phyloP scores from a whole-genome alignment of 37 sponge, comb jelly and placozoan genomes.

The Theonella swinhoei region DNA sequence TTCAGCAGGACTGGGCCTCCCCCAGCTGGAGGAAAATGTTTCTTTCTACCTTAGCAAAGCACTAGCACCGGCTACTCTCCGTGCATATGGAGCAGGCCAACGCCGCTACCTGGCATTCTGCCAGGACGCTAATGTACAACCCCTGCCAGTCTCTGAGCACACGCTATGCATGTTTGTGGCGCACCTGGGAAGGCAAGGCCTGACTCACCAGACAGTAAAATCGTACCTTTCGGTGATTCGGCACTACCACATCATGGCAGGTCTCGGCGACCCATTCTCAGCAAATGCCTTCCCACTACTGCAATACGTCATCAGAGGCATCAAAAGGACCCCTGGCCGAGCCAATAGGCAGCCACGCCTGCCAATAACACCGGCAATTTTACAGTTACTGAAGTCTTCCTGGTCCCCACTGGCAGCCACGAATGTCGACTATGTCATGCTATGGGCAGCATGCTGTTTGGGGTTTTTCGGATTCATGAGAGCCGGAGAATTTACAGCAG shows the following conservation, averaged over 20 bases:
- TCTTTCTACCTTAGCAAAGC: neutral
- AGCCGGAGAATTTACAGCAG: slow-evolving; percentile 20
- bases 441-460: slow-evolving; percentile 48
- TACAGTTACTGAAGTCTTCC: neutral
- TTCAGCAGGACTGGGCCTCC: slow-evolving; percentile 12
- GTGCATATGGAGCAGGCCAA: neutral
- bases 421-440: slow-evolving; percentile 4
- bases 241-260: neutral
- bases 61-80: neutral
- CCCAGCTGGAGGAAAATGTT: neutral
- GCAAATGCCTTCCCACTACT: slow-evolving; percentile 1
- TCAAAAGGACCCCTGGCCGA: neutral
- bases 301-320: neutral
- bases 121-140: neutral
- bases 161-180: slow-evolving; percentile 4
- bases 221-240: too few species aligned
- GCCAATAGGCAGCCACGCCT: neutral
- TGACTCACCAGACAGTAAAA: neutral
- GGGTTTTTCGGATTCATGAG: slow-evolving; percentile 45
- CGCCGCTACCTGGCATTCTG: slow-evolving; percentile 2
- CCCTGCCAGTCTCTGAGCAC: neutral
- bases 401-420: neutral
- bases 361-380: slow-evolving; percentile 12
- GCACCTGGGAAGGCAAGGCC: too few species aligned
- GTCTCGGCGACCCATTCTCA: neutral